Evolutionary conservation across 2,797 vertebrate species (phyloP).

Genomic region (Ceyx erithaca): DNA sequence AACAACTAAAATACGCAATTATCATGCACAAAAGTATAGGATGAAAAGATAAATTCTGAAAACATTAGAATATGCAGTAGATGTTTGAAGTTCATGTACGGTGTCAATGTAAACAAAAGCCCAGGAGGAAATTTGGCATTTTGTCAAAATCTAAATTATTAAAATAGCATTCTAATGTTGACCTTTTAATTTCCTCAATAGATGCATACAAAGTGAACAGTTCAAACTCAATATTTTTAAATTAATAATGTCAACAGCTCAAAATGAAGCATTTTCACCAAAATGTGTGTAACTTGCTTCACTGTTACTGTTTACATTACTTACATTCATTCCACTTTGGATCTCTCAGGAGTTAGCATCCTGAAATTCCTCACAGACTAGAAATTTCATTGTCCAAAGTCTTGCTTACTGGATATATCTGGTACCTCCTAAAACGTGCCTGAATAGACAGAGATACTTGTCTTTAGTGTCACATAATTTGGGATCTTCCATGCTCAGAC

Average conservation of each 20-base stretch:
- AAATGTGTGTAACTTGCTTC: not conserved
- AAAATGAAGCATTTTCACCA: not conserved
- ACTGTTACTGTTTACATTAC: not conserved
- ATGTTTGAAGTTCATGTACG: not conserved
- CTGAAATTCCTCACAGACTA: not conserved
- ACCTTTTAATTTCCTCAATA: conserved; percentile 26
- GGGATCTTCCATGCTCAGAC: not conserved
- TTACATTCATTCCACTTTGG: not conserved
- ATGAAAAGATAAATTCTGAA: not conserved
- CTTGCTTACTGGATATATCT: not conserved
- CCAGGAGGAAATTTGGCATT: not conserved
- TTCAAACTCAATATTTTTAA: not conserved
- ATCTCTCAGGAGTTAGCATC: not conserved
- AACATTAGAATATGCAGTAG: not conserved
- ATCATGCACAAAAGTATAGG: not conserved
- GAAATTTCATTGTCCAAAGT: not conserved
- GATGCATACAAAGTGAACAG: not conserved
- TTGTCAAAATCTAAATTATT: conserved; percentile 13
- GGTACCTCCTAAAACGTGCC: not conserved
- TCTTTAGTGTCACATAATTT: not conserved
- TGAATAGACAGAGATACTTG: not conserved
- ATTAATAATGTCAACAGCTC: not conserved
- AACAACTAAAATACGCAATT: not conserved
- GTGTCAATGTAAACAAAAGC: not conserved
- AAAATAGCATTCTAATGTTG: not conserved